These are phyloP conservation scores for Trididemnum clinides DNA, from an alignment of 23 tunicate genomes.

Conservation along the genomic window DNA sequence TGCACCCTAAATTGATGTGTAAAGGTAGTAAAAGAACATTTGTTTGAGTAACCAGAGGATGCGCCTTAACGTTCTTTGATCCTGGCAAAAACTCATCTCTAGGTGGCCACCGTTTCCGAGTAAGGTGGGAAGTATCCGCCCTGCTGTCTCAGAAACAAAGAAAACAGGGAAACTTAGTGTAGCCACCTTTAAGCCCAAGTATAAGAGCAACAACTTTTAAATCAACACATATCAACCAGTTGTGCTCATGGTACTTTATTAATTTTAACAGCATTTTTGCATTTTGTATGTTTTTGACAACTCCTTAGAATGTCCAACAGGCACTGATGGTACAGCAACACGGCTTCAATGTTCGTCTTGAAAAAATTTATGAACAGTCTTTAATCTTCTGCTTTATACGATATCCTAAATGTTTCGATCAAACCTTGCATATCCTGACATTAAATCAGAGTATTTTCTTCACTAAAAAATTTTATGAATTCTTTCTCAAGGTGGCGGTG, in stretches of 20 bases:
- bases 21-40: too few species aligned
- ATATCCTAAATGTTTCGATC: neutral
- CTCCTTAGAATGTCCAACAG: neutral
- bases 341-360: neutral
- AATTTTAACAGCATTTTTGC: neutral
- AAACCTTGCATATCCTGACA: too few species aligned
- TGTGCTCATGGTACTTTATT: neutral
- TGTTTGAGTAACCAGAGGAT: too few species aligned
- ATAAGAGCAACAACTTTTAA: constrained; percentile 1
- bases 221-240: constrained; percentile 18
- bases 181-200: neutral
- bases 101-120: neutral
- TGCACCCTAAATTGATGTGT: too few species aligned
- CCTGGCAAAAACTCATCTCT: too few species aligned
- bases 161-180: too few species aligned
- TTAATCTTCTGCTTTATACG: constrained; percentile 3
- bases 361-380: neutral
- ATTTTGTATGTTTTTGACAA: neutral
- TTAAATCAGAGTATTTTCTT: constrained; percentile 5
- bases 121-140: constrained; percentile 7
- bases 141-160: neutral
- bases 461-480: neutral
- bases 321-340: neutral
- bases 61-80: too few species aligned
- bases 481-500: constrained; percentile 25